A percentile compares a stretch with the other conserved stretches of the same genome.
phyloP scores from a whole-genome alignment of 2,113 vertebrate genomes.

The Ardeotis arabs region DNA sequence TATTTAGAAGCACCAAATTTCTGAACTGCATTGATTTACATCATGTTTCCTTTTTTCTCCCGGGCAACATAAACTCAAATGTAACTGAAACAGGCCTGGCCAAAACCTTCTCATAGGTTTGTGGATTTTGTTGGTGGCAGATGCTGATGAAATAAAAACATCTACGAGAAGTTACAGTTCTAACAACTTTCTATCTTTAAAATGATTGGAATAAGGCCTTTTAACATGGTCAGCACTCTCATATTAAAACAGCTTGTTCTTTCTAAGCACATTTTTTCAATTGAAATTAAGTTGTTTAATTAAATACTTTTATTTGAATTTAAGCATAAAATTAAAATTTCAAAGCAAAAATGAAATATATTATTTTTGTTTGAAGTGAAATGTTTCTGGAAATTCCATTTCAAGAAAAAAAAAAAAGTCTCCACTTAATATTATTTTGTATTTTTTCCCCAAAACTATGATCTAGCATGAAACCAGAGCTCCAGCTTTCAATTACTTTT shows the following conservation, averaged over 20 bases:
- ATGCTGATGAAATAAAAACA: background rate
- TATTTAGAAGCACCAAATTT: background rate
- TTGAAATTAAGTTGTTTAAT: background rate
- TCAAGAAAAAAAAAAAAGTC: background rate
- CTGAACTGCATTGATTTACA: background rate
- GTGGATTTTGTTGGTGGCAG: fast-evolving
- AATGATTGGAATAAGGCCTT: background rate
- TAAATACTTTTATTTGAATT: background rate
- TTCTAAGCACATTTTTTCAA: background rate
- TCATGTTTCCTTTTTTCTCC: background rate
- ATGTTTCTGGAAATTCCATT: background rate
- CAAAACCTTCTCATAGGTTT: background rate
- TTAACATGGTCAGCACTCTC: background rate
- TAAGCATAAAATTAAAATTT: background rate
- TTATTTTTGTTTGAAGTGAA: background rate
- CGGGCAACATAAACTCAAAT: background rate
- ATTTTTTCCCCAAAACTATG: background rate
- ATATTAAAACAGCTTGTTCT: background rate
- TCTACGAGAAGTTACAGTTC: background rate
- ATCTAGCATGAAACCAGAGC: background rate
- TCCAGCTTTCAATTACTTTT: background rate
- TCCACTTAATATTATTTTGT: background rate
- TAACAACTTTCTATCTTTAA: background rate
- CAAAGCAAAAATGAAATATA: background rate
- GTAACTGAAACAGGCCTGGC: background rate